Evolutionary conservation across 1,140 invertebrate genomes (phyloP).

Genomic region (Philaenus spumarius): DNA sequence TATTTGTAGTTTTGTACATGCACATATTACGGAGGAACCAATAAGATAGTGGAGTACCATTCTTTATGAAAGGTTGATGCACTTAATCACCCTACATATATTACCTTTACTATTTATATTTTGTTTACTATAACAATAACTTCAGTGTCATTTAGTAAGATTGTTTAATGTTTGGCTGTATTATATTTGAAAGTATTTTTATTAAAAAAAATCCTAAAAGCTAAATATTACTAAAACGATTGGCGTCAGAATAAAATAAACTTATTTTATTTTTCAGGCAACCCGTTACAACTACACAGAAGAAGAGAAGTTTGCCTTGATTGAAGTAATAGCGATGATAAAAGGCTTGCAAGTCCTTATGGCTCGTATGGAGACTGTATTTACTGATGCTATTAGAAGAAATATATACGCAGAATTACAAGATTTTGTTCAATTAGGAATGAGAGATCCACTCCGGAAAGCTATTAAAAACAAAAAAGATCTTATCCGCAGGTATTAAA

Average conservation of each 20-base stretch:
- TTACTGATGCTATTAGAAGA: slow-evolving; percentile 90
- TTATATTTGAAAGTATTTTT: neutral
- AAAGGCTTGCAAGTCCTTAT: slow-evolving; percentile 97
- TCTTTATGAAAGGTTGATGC: too few species aligned
- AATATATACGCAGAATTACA: slow-evolving; percentile 97
- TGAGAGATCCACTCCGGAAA: slow-evolving; percentile 91
- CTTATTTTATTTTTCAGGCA: slow-evolving; percentile 43
- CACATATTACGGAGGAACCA: too few species aligned
- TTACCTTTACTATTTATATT: too few species aligned
- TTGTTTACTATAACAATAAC: too few species aligned
- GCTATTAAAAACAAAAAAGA: slow-evolving; percentile 98
- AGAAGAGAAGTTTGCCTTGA: slow-evolving; percentile 96
- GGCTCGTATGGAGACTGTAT: slow-evolving; percentile 96
- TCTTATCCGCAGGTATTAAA: slow-evolving; percentile 84
- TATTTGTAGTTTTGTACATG: too few species aligned
- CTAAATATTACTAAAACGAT: too few species aligned
- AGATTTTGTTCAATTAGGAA: slow-evolving; percentile 88
- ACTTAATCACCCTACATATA: too few species aligned
- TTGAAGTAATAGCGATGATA: slow-evolving; percentile 99
- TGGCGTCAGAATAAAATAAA: too few species aligned
- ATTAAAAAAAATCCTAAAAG: too few species aligned
- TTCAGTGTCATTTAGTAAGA: too few species aligned
- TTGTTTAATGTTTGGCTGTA: neutral
- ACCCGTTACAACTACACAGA: slow-evolving; percentile 97
- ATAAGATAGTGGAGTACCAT: too few species aligned